Base-by-base conservation (phyloP, 2,888 invertebrate genomes). In the Pristionchus exspectatus region DNA sequence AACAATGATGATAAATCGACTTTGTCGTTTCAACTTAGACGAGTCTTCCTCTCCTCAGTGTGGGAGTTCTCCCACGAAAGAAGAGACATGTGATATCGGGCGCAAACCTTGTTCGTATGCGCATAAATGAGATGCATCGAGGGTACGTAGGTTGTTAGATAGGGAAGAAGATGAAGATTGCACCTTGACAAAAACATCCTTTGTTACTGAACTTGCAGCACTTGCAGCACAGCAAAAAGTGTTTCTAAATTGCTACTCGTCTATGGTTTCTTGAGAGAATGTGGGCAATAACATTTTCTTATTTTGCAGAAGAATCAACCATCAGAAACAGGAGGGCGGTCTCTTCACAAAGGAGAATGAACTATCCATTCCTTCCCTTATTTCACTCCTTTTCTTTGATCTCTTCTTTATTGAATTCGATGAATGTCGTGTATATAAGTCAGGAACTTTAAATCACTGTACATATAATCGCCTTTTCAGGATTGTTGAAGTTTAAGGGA, bases 31-130 rank as follows among this genome's bases (percentile, higher is more conserved):
- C 72, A 74, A 18, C 33, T 18, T 74, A 12, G 30, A 18, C 9
- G 74, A 33, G 16, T 27, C 74, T 74, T 74, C 74, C 9, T n/a
- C 18, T 18, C 74, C 38, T 33, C 33, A 74, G 0, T 21, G 74
- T 74, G 74, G 30, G 74, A 74, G 10, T 16, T 77, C 77, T 77
- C 77, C 77, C 77, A 77, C 44, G 44, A 24, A 44, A 30, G 69
- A 18, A 72, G 63, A 72, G 69, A 72, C 69, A 72, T 72, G 69
- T 72, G 69, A 72, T 72, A 72, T 72, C 27, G 30, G 21, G 3
- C 18, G 30, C 14, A 30, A 30, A 12, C 12, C 69, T 30, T 30
- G 30, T 72, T 72, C 69, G 16, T 72, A 72, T 72, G 69, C 69
- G 18, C 69, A 72, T 72, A 72, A 72, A 33, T 30, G 69, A 72